phyloP scores from a whole-genome alignment of 2,888 invertebrate species.

The Stratiomys singularior region DNA sequence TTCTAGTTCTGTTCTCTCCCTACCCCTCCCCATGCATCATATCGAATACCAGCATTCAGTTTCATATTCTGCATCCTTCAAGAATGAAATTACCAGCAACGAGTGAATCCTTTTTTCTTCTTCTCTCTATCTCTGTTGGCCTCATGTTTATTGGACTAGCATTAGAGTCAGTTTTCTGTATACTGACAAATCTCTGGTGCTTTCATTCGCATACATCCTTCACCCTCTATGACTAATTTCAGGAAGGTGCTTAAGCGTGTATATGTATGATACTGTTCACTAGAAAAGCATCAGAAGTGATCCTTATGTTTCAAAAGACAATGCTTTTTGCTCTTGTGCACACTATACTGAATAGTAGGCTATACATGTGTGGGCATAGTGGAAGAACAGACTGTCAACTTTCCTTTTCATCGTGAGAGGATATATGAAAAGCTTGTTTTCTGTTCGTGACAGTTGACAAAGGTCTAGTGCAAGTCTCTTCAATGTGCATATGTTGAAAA shows the following conservation, averaged over 20 bases:
- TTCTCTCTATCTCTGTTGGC: neutral
- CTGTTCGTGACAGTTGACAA: constrained; percentile 26
- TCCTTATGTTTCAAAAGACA: neutral
- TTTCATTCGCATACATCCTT: neutral
- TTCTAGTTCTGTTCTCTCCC: too few species aligned
- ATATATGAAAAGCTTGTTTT: neutral
- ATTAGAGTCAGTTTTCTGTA: neutral
- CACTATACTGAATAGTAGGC: neutral
- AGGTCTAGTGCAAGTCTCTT: constrained; percentile 11
- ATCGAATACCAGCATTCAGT: too few species aligned
- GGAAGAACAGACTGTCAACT: constrained; percentile 26
- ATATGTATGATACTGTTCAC: neutral
- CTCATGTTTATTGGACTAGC: neutral
- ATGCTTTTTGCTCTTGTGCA: neutral
- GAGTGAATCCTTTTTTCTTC: neutral
- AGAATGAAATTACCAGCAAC: too few species aligned
- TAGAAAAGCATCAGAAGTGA: constrained; percentile 9
- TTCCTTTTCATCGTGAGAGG: constrained; percentile 28
- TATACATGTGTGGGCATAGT: too few species aligned
- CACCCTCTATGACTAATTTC: neutral
- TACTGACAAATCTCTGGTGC: neutral
- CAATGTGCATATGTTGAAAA: neutral
- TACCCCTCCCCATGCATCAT: too few species aligned
- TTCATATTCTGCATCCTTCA: too few species aligned
- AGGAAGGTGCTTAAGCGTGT: neutral